Percentiles rank a stretch among this genome's conserved stretches.
phyloP scores from a whole-genome alignment of 2,888 invertebrate genomes.

The Seira ritae region DNA sequence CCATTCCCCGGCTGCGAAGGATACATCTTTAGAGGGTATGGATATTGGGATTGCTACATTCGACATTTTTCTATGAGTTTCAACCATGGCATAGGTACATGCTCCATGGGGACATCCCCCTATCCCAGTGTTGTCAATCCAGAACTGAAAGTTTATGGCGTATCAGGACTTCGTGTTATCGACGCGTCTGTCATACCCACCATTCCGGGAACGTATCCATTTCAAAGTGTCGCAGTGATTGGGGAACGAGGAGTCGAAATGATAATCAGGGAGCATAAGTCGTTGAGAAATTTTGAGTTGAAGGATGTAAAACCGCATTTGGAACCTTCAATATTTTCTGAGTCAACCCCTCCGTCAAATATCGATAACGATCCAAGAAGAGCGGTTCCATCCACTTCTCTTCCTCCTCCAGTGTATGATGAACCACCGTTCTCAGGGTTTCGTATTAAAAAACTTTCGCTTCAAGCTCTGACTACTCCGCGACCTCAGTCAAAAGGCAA shows the following conservation, averaged over 20 bases:
- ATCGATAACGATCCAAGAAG: too few relatives aligned
- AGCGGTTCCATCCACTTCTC: too few relatives aligned
- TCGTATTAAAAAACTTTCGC: conserved; percentile 28
- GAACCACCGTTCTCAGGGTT: conserved; percentile 17
- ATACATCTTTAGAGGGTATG: conserved; percentile 72
- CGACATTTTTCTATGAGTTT: conserved; percentile 74
- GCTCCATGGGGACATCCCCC: conserved; percentile 66
- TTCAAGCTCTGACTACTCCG: background rate
- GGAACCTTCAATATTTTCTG: too few relatives aligned
- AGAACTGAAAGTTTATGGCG: conserved; percentile 72
- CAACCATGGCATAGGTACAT: conserved; percentile 68
- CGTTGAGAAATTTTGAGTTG: background rate
- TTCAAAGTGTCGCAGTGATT: conserved; percentile 28
- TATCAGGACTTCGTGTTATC: conserved; percentile 38
- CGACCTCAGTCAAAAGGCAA: background rate
- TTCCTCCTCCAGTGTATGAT: too few relatives aligned
- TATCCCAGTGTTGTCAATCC: conserved; percentile 74
- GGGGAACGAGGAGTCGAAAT: conserved; percentile 29
- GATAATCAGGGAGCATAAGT: conserved; percentile 24
- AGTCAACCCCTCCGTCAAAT: too few relatives aligned
- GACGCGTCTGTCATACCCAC: conserved; percentile 56
- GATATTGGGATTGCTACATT: conserved; percentile 74
- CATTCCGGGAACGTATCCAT: conserved; percentile 37
- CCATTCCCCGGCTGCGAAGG: conserved; percentile 73
- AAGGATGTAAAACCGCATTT: too few relatives aligned